Evolutionary conservation across 2,797 vertebrate genomes (phyloP).

Genomic region (Bradypodion pumilum): DNA sequence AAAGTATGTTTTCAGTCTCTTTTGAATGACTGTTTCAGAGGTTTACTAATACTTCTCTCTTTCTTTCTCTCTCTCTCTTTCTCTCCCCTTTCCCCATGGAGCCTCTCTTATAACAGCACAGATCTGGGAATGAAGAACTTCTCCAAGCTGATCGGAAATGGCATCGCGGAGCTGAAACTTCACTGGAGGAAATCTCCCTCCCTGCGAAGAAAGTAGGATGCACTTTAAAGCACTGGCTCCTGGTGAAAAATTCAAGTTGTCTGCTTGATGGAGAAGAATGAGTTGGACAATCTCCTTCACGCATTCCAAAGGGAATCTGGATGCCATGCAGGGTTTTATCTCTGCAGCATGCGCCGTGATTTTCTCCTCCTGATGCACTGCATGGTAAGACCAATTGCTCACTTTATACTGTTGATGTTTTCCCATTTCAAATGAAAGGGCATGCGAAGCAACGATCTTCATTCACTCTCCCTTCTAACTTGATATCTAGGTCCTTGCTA

Average conservation of each 20-base stretch:
- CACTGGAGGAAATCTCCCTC: slow-evolving; percentile 69
- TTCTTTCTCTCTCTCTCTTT: not conserved
- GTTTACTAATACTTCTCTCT: slow-evolving; percentile 36
- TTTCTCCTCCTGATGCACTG: slow-evolving; percentile 96
- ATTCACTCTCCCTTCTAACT: slow-evolving; percentile 39
- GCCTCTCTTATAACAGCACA: slow-evolving; percentile 63
- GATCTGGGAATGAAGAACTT: slow-evolving; percentile 73
- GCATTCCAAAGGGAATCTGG: slow-evolving; percentile 66
- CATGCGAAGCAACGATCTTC: slow-evolving; percentile 1
- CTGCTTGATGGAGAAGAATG: slow-evolving; percentile 74
- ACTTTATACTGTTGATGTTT: slow-evolving; percentile 35
- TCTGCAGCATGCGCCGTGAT: slow-evolving; percentile 86
- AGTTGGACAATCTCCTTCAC: slow-evolving; percentile 71
- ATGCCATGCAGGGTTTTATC: slow-evolving; percentile 72
- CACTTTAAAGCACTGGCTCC: slow-evolving; percentile 65
- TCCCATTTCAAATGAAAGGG: not conserved
- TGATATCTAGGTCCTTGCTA: slow-evolving; percentile 56
- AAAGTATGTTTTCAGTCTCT: not conserved
- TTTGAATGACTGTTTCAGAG: slow-evolving; percentile 24
- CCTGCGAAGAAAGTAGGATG: slow-evolving; percentile 72
- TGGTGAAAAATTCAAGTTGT: slow-evolving; percentile 72
- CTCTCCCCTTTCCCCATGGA: slow-evolving; percentile 54
- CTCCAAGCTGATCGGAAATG: slow-evolving; percentile 70
- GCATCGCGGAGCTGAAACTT: slow-evolving; percentile 69
- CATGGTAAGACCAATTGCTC: slow-evolving; percentile 86